Conservation (phyloP, 1,140 invertebrate genomes). For the Fopius arisanus region DNA sequence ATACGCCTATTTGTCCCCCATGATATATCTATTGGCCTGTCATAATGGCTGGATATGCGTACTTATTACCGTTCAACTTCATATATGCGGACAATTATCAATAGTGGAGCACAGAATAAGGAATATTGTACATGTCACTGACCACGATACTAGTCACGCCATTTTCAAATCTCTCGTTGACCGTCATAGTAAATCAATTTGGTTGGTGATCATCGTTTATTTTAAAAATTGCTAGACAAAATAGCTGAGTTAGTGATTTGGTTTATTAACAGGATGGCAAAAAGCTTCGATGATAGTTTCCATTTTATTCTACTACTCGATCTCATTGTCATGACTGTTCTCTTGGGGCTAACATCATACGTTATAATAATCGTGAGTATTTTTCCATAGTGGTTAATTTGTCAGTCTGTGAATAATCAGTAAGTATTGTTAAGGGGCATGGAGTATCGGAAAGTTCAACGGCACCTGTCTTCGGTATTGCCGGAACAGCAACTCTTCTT, state of each 20-base stretch:
- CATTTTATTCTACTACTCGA: constrained; percentile 39
- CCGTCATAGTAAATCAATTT: background rate
- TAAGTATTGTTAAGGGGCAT: constrained; percentile 26
- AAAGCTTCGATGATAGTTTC: constrained; percentile 37
- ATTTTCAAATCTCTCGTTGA: background rate
- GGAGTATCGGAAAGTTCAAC: constrained; percentile 24
- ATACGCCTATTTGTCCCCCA: constrained; percentile 32
- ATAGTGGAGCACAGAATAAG: constrained; percentile 32
- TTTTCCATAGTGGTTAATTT: background rate
- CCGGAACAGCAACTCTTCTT: constrained; percentile 30
- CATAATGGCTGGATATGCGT: constrained; percentile 33
- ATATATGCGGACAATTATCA: constrained; percentile 36
- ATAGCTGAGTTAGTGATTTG: background rate
- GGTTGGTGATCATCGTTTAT: too few species aligned
- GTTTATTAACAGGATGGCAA: constrained; percentile 38
- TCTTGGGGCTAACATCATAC: constrained; percentile 37
- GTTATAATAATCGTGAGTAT: constrained; percentile 37
- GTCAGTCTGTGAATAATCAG: background rate
- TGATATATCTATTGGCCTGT: constrained; percentile 33
- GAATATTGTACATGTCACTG: background rate
- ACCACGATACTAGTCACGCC: background rate
- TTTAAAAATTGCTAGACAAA: too few species aligned
- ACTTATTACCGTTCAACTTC: constrained; percentile 32
- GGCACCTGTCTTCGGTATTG: constrained; percentile 20
- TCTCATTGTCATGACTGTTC: constrained; percentile 34